Evolutionary conservation across 2,888 invertebrate genomes (phyloP).

Genomic region (Nemotelus nigrinus): DNA sequence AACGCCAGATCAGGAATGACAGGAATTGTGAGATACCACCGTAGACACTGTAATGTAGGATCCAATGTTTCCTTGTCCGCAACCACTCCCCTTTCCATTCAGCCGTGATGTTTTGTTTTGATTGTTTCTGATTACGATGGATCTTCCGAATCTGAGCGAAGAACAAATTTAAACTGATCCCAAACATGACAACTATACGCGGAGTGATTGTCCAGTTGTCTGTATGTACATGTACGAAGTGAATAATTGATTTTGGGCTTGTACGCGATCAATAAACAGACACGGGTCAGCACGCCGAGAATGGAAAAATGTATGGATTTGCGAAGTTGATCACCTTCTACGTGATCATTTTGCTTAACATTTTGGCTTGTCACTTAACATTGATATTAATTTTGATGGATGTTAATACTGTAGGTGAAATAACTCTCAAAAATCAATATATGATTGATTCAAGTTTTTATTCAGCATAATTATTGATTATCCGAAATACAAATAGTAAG

Average conservation of each 20-base stretch:
- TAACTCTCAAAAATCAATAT: no score
- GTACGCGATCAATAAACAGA: slow-evolving; percentile 47
- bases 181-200: slow-evolving; percentile 49
- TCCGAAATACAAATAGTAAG: no score
- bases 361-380: slow-evolving; percentile 26
- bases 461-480: no score
- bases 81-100: slow-evolving; percentile 11
- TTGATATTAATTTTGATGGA: neutral
- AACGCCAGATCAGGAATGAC: slow-evolving; percentile 42
- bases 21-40: slow-evolving; percentile 33
- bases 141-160: slow-evolving; percentile 42
- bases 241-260: slow-evolving; percentile 50
- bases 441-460: no score
- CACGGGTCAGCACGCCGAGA: slow-evolving; percentile 38
- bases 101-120: slow-evolving; percentile 47
- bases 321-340: slow-evolving; percentile 38
- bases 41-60: neutral
- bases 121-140: slow-evolving; percentile 51
- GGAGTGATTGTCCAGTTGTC: slow-evolving; percentile 33
- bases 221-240: slow-evolving; percentile 33
- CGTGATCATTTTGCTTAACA: slow-evolving; percentile 30
- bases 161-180: slow-evolving; percentile 51
- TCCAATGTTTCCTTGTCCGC: slow-evolving; percentile 4
- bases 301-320: neutral
- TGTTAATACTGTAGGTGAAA: neutral